Percentiles rank a stretch among this genome's conserved stretches.
Evolutionary conservation across 2,113 vertebrate genomes (phyloP).

Genomic region (Apus apus): DNA sequence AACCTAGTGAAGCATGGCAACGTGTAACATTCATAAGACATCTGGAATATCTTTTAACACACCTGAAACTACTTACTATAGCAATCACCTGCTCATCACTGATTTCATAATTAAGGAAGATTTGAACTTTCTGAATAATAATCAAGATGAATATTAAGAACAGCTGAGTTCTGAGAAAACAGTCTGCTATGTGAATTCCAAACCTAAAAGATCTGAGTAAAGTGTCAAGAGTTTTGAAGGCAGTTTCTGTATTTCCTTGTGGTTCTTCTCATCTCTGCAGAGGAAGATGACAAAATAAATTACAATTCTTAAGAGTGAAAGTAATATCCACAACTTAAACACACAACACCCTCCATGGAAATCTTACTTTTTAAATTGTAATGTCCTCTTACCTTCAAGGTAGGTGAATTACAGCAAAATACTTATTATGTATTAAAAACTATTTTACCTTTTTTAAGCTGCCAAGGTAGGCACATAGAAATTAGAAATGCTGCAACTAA

Average conservation of each 20-base stretch:
- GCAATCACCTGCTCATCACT: constrained; percentile 39
- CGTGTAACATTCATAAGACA: background rate
- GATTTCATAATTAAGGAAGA: constrained; percentile 47
- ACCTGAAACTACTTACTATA: constrained; percentile 35
- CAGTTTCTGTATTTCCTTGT: constrained; percentile 45
- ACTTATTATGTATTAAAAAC: background rate
- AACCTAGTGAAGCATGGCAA: background rate
- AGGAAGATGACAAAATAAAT: constrained; percentile 60
- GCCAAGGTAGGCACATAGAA: background rate
- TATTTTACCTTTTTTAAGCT: background rate
- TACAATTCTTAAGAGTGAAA: constrained; percentile 3
- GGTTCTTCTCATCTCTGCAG: constrained; percentile 64
- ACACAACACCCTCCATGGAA: background rate
- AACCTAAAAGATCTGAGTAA: constrained; percentile 9
- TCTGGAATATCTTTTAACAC: constrained; percentile 28
- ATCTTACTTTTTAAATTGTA: background rate
- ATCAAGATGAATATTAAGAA: constrained; percentile 39
- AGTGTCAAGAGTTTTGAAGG: constrained; percentile 62
- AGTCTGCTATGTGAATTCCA: constrained; percentile 24
- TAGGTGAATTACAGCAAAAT: background rate
- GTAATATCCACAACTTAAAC: background rate
- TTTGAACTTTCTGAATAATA: constrained; percentile 29
- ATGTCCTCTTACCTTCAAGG: background rate
- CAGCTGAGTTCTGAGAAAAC: constrained; percentile 52
- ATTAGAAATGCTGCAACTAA: background rate